Evolutionary conservation across 2,113 vertebrate genomes (phyloP).

Genomic region (Neodon shergylaensis): DNA sequence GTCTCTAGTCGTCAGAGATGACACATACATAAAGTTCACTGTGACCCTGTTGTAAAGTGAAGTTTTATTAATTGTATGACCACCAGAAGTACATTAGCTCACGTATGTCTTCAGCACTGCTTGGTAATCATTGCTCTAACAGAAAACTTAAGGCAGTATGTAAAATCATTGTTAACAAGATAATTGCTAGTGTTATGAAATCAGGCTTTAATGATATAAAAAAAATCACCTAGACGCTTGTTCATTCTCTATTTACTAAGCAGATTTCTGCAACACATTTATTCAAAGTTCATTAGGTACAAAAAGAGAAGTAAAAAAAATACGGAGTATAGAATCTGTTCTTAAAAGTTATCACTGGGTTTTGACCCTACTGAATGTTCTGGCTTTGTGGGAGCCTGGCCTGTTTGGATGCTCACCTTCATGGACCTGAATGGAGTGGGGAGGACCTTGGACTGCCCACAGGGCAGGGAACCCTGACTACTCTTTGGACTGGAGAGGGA

Average conservation of each 20-base stretch:
- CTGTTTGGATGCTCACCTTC: too few relatives aligned
- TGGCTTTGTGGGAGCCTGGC: too few relatives aligned
- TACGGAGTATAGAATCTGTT: neutral
- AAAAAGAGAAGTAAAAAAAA: neutral
- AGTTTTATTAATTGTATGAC: neutral
- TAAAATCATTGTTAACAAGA: conserved; percentile 32
- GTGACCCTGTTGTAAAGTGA: neutral
- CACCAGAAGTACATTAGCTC: neutral
- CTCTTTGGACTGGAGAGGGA: too few relatives aligned
- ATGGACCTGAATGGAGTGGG: too few relatives aligned
- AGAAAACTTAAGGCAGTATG: neutral
- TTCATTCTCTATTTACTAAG: neutral
- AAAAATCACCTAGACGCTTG: neutral
- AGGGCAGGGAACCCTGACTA: too few relatives aligned
- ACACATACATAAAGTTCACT: neutral
- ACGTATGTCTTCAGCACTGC: neutral
- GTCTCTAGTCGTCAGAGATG: neutral
- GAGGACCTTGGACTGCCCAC: too few relatives aligned
- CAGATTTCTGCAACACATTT: neutral
- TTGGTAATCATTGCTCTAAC: neutral
- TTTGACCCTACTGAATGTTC: too few relatives aligned
- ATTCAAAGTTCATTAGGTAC: neutral
- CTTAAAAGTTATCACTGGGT: neutral
- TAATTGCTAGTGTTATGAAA: conserved; percentile 1
- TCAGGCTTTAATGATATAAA: neutral